A percentile compares a stretch with the other conserved stretches of the same genome.
phyloP scores from a whole-genome alignment of 2,113 vertebrate genomes.

The Noctilio leporinus region DNA sequence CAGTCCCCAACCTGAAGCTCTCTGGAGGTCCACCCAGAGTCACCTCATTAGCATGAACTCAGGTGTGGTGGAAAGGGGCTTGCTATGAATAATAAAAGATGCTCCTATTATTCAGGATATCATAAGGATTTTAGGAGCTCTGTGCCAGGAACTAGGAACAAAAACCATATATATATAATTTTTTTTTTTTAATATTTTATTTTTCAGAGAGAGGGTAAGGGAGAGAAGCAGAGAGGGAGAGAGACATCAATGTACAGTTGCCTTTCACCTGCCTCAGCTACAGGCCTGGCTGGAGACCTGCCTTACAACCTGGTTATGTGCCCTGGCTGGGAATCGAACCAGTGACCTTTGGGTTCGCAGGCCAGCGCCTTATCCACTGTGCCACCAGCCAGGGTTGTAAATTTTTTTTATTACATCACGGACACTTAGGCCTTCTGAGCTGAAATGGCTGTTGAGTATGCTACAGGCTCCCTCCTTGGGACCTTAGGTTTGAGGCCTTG shows the following conservation, averaged over 20 bases:
- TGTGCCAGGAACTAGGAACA: neutral
- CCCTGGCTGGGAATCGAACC: too few relatives aligned
- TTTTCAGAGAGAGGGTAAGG: too few relatives aligned
- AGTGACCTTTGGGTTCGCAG: too few relatives aligned
- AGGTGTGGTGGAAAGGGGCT: neutral
- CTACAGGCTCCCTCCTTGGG: neutral
- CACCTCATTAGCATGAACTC: neutral
- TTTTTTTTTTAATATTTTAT: neutral
- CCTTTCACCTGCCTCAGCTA: too few relatives aligned
- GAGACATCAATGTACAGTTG: too few relatives aligned
- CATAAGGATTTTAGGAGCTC: neutral
- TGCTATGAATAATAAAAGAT: neutral
- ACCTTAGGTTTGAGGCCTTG: neutral
- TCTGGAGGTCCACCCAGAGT: neutral
- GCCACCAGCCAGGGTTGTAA: too few relatives aligned
- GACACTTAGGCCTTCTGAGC: neutral
- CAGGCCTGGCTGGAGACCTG: too few relatives aligned
- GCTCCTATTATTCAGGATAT: neutral
- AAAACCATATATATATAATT: neutral
- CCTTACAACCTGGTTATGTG: too few relatives aligned
- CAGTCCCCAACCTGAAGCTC: neutral
- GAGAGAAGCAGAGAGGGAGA: too few relatives aligned
- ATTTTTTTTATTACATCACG: neutral
- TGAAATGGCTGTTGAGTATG: neutral
- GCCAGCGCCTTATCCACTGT: too few relatives aligned